Conservation (phyloP, 2,888 invertebrate species). For the Drosophila paramelanica region DNA sequence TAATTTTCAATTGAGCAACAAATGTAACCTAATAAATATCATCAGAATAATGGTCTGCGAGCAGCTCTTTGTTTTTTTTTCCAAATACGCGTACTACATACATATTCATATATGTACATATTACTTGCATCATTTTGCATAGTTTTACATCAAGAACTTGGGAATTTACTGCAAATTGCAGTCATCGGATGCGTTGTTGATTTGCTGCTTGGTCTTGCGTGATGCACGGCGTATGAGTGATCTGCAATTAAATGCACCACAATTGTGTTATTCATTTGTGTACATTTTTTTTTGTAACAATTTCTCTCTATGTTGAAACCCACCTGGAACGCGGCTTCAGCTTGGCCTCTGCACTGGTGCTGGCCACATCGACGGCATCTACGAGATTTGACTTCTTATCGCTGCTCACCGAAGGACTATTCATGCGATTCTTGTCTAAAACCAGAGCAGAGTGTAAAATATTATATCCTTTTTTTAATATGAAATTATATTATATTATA, state of each 20-base stretch:
- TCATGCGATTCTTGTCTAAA: conserved; percentile 84
- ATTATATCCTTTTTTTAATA: no score
- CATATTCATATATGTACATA: no score
- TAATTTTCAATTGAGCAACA: conserved; percentile 52
- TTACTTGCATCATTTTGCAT: conserved; percentile 5
- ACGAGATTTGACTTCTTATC: conserved; percentile 82
- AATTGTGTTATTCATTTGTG: not conserved
- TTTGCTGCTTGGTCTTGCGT: conserved; percentile 92
- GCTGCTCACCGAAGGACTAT: conserved; percentile 83
- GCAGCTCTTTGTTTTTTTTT: no score
- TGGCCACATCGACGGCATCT: conserved; percentile 82
- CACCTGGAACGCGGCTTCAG: conserved; percentile 88
- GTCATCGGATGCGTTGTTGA: conserved; percentile 90
- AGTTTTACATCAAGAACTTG: not conserved
- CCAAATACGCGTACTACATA: no score
- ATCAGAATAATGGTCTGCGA: conserved; percentile 15
- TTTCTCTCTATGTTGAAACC: conserved; percentile 22
- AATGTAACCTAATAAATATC: not conserved
- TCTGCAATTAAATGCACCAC: conserved; percentile 77
- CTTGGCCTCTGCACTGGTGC: conserved; percentile 85
- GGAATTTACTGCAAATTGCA: conserved; percentile 89
- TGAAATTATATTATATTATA: no score
- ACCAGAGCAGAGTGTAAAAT: not conserved
- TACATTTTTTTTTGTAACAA: not conserved
- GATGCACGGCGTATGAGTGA: conserved; percentile 92